Base-by-base conservation (phyloP, 92 coral and sea anemone species). In the Parazoanthus swiftii region DNA sequence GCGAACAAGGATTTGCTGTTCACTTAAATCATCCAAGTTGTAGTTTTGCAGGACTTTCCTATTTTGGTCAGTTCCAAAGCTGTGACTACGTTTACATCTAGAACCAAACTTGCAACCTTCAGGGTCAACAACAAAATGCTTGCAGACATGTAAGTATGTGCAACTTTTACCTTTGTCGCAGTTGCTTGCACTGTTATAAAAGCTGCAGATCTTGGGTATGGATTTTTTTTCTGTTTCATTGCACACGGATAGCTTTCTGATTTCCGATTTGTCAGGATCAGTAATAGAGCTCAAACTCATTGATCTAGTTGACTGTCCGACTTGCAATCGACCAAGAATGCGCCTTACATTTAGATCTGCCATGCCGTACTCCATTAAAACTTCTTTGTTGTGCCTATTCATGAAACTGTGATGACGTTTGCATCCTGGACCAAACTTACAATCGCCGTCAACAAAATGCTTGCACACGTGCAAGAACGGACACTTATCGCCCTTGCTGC, bases 391-490 rank as follows among this genome's bases (percentile, higher is more conserved):
- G 54, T 96, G 98, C 59, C 80, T 80, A 51, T 87, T 91, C 20
- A 20, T 76, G 70, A 96, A 94, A 68, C 86, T 71, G 85, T 96
- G 99, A 6, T 88, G 90, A 77, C 96, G 91, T 46, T 89, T 95
- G 86, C 99, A 96, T 13, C 63, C 48, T n/a, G 73, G 85, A 0
- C 93, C 95, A 88, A 95, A 96, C 89, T 92, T 96, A 80, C 99
- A 96, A 71, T 88, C 88, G 2, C 89, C 93, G 46, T 92, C 93
- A 63, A 96, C 85, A 90, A 90, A 96, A 79, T 92, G 91, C 50
- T 86, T 84, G 78, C 99, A 96, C 8, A 96, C 94, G 44, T 96
- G 99, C 80, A 96, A 86, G 37, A 90, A 93, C 3, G 94, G 91
- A 50, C 99, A 95, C 2, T 95, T 88, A 3, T 88, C 91, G 0